Base-by-base conservation (phyloP, 2,113 vertebrate species). In the Melanotaenia duboulayi region DNA sequence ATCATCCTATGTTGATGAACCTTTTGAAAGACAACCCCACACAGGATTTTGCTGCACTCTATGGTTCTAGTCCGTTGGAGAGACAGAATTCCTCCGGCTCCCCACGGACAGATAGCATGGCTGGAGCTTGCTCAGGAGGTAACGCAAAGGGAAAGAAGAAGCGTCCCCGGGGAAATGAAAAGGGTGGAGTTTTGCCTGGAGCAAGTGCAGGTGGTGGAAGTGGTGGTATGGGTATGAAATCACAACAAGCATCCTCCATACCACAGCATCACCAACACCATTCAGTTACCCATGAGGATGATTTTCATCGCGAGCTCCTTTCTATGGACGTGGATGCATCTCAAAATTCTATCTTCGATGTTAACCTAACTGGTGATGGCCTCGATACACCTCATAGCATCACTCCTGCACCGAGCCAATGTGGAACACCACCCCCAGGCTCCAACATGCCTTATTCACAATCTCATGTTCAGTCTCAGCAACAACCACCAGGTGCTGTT, bases 1-100 rank as follows among this genome's bases (percentile, higher is more conserved):
- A 98, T 89, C 98, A 99, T 90, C 97, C 98, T 84, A 99, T 99
- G 97, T 93, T 99, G 82, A 99, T 99, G 98, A 99, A 99, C 89
- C 92, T 99, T 71, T 94, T 99, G 77, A 99, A 99, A 87, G 98
- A 99, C 92, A 99, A 98, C 90, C 95, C 97, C 65, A 93, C 97
- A 71, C 97, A 98, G 86, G 98, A 99, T 92, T 98, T 99, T 87
- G 96, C 97, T 39, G 87, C 95, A 4, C 89, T 99, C 17, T 99
- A 98, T 65, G 94, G 95, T 71, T 97, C 95, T 83, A 98, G 96
- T 89, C 96, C 97, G 28, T 91, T 99, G 58, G 97, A 99, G 89
- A 95, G 97, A 87, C 97, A 97, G 89, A 99, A 99, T 85, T 98
- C 97, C 74, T 98, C 98, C 28, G 95, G 95, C 63, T 98, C 96